A percentile compares a stretch with the other conserved stretches of the same genome.
Evolutionary conservation across 2,888 invertebrate species (phyloP).

Genomic region (Hirtodrosophila alboralis): DNA sequence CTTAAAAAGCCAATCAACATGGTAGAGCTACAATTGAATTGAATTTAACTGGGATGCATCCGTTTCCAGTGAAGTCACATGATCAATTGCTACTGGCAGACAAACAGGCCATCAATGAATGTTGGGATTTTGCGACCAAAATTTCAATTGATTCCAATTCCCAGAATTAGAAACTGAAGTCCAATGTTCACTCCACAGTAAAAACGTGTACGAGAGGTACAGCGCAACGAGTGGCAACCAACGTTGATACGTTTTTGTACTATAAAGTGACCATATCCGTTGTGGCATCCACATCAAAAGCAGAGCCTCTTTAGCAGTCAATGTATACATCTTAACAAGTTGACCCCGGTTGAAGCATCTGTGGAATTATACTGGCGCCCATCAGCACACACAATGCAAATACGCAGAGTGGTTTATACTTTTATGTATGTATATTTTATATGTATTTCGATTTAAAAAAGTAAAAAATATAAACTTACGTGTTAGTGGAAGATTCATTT

Average conservation of each 20-base stretch:
- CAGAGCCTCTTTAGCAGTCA: slow-evolving; percentile 10
- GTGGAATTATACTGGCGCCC: slow-evolving; percentile 49
- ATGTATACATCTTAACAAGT: slow-evolving; percentile 9
- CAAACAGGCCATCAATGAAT: slow-evolving; percentile 19
- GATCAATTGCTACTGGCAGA: slow-evolving; percentile 30
- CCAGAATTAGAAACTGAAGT: slow-evolving; percentile 76
- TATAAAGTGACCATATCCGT: slow-evolving; percentile 69
- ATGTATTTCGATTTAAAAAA: background rate
- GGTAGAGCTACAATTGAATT: slow-evolving; percentile 8
- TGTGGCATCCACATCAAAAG: slow-evolving; percentile 22
- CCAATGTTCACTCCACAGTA: slow-evolving; percentile 19
- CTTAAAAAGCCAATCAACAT: no score
- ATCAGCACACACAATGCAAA: slow-evolving; percentile 24
- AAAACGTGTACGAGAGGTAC: background rate
- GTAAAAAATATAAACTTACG: slow-evolving; percentile 54
- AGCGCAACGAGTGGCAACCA: no score
- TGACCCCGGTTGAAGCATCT: slow-evolving; percentile 54
- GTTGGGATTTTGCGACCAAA: slow-evolving; percentile 26
- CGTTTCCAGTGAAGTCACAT: slow-evolving; percentile 45
- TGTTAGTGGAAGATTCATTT: slow-evolving; percentile 75
- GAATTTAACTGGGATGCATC: slow-evolving; percentile 8
- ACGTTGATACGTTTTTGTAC: slow-evolving; percentile 37
- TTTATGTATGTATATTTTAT: slow-evolving; percentile 16
- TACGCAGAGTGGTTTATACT: slow-evolving; percentile 10
- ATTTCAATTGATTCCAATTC: slow-evolving; percentile 70